These are phyloP conservation scores for Erpornis zantholeuca DNA, from an alignment of 2,113 vertebrate species.

Conservation along the genomic window DNA sequence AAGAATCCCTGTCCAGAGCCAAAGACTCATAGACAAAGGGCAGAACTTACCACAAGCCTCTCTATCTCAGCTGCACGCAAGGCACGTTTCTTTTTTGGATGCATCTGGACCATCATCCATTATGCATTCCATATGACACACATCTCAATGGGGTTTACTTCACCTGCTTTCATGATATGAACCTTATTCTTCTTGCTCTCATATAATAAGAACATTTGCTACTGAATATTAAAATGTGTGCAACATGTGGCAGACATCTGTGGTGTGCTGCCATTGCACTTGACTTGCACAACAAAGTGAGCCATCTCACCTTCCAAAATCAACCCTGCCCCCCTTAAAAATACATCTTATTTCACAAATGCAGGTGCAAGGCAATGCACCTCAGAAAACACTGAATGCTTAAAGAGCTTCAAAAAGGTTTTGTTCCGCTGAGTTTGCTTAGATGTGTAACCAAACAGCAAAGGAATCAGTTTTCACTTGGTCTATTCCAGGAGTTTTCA, in stretches of 20 bases:
- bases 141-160: slow-evolving; percentile 11
- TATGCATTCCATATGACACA: slow-evolving; percentile 39
- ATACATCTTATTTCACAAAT: slow-evolving; percentile 15
- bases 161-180: slow-evolving; percentile 53
- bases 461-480: background rate
- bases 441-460: background rate
- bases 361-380: slow-evolving; percentile 16
- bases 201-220: slow-evolving; percentile 33
- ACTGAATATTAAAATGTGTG: slow-evolving; percentile 44
- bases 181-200: slow-evolving; percentile 52
- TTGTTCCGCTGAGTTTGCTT: background rate
- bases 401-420: slow-evolving; percentile 23
- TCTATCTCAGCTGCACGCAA: slow-evolving; percentile 35
- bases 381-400: background rate
- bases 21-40: slow-evolving; percentile 54
- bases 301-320: slow-evolving; percentile 50
- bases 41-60: slow-evolving; percentile 33
- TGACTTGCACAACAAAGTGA: slow-evolving; percentile 42
- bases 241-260: slow-evolving; percentile 64
- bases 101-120: slow-evolving; percentile 24
- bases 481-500: background rate
- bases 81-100: slow-evolving; percentile 23
- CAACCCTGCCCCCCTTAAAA: background rate
- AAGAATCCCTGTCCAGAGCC: slow-evolving; percentile 53
- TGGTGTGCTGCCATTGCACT: slow-evolving; percentile 33